phyloP scores from a whole-genome alignment of 2,797 vertebrate species.

The Meriones psammophilus region DNA sequence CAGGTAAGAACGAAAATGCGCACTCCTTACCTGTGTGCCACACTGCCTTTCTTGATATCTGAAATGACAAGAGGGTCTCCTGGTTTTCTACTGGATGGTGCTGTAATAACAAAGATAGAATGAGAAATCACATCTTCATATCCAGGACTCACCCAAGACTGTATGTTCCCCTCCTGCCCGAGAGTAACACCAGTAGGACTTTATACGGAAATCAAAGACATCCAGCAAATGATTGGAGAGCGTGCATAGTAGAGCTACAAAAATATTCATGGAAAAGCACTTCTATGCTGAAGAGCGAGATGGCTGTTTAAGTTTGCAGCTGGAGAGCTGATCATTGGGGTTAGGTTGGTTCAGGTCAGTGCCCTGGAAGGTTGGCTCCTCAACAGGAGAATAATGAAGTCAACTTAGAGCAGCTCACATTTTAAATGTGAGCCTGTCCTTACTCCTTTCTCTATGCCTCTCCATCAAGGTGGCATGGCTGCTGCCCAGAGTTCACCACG shows the following conservation, averaged over 20 bases:
- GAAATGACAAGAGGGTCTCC: conserved; percentile 98
- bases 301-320: conserved; percentile 14
- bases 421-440: not conserved
- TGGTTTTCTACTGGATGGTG: conserved; percentile 97
- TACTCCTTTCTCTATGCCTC: not conserved
- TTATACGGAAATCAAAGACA: conserved; percentile 29
- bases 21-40: conserved; percentile 95
- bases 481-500: not conserved
- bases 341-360: not conserved
- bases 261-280: not conserved
- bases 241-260: not conserved
- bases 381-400: not conserved
- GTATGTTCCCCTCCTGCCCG: not conserved
- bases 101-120: conserved; percentile 87
- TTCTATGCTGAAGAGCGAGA: conserved; percentile 27
- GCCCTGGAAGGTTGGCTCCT: not conserved
- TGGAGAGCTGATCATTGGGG: not conserved
- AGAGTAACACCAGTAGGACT: not conserved
- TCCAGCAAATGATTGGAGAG: conserved; percentile 9
- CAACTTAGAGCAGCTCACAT: not conserved
- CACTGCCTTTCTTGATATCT: conserved; percentile 99
- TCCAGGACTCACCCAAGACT: not conserved
- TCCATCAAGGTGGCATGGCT: not conserved
- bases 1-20: not conserved
- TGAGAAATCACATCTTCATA: conserved; percentile 39